Evolutionary conservation across 2,888 invertebrate genomes (phyloP).

Genomic region (Leptogaster cylindrica): DNA sequence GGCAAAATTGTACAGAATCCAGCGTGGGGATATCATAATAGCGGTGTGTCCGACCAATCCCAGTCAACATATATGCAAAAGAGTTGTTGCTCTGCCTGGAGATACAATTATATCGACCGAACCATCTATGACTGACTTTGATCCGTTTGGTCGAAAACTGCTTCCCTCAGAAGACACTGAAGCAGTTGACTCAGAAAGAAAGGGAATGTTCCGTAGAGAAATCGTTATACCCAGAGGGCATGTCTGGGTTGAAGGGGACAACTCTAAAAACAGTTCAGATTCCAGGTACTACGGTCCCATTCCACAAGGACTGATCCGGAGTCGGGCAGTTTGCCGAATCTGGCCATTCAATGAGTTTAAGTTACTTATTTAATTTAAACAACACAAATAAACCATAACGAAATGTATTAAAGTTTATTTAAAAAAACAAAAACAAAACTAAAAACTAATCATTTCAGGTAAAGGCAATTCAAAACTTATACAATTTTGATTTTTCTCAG

Average conservation of each 20-base stretch:
- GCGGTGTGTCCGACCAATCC: slow-evolving; percentile 83
- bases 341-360: slow-evolving; percentile 69
- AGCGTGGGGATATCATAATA: slow-evolving; percentile 84
- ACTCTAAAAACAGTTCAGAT: slow-evolving; percentile 82
- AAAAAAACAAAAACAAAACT: slow-evolving; percentile 30
- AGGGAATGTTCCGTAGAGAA: slow-evolving; percentile 46
- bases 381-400: too few relatives aligned
- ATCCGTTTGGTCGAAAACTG: background rate
- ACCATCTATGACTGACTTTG: background rate
- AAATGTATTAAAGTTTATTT: slow-evolving; percentile 10
- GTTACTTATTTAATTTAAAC: slow-evolving; percentile 45
- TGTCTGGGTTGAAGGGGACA: slow-evolving; percentile 94
- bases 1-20: slow-evolving; percentile 67
- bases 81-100: slow-evolving; percentile 79
- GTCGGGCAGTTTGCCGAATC: slow-evolving; percentile 80
- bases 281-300: slow-evolving; percentile 88
- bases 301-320: slow-evolving; percentile 81
- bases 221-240: slow-evolving; percentile 80
- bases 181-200: background rate
- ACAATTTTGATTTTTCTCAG: too few relatives aligned
- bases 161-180: background rate
- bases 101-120: slow-evolving; percentile 63
- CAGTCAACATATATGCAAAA: slow-evolving; percentile 81
- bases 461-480: too few relatives aligned
- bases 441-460: background rate